Base-by-base conservation (phyloP, 2,113 vertebrate genomes). In the Panthera leo region DNA sequence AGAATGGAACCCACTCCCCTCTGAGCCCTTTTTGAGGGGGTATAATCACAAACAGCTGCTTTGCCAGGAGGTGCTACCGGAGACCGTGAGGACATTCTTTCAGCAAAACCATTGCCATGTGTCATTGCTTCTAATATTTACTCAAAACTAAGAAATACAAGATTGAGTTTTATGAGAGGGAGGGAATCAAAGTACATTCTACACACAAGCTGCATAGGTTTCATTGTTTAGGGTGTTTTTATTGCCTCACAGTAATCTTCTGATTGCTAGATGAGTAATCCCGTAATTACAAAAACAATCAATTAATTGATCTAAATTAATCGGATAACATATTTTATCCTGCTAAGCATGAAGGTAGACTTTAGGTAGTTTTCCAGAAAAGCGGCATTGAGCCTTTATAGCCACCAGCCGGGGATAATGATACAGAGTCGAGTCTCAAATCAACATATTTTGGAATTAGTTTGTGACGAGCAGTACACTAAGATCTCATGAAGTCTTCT, bases 241-340 rank as follows among this genome's bases (percentile, higher is more conserved):
- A 86, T 93, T 90, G 55, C 85, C 63, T 84, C 76, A 75, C 42
- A 91, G 83, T 87, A 95, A 97, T 97, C 93, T 97, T 89, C 85
- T 93, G 91, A 92, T 96, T 94, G 83, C 85, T 89, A 61, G 68
- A 73, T 96, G 78, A 96, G 31, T 96, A 98, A 98, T 97, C 89
- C 85, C 0, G 0, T 95, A 95, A 97, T 97, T 97, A 96, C 21
- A 97, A 93, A 98, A 97, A 42, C 61, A 95, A 95, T 97, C 97
- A 95, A 97, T 98, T 95, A 94, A 97, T 98, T 96, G 96, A 96
- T 96, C 94, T 93, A 88, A 94, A 93, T 96, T 97, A 97, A 97
- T 97, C 25, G 15, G 89, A 90, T 94, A 86, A 84, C 27, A n/a
- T 93, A 92, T 96, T 85, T 97, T 97, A 96, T 89, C 73, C 36